phyloP scores from a whole-genome alignment of 2,113 vertebrate genomes.

The Apteryx mantelli region DNA sequence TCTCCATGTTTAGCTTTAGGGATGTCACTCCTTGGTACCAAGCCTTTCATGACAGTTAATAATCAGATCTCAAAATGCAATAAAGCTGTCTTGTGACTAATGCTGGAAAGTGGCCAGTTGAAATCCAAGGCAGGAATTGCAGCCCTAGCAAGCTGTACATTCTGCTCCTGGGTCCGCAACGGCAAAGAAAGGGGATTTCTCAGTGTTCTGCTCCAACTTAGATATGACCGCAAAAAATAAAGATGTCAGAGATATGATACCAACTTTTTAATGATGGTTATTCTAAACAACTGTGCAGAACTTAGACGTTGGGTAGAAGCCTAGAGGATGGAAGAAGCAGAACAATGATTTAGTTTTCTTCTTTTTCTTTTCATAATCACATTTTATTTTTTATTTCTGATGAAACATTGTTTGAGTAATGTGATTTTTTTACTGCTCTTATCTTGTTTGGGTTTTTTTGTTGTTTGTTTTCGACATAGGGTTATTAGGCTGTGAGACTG shows the following conservation, averaged over 20 bases:
- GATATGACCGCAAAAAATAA: background rate
- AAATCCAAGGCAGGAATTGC: background rate
- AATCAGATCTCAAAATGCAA: background rate
- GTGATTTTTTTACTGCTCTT: background rate
- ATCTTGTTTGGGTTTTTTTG: background rate
- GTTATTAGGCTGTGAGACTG: background rate
- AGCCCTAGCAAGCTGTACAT: background rate
- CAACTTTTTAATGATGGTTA: background rate
- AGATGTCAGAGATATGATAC: background rate
- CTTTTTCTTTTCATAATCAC: background rate
- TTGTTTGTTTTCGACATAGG: background rate
- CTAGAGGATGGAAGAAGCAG: background rate
- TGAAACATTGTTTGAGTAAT: background rate
- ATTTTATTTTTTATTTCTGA: background rate
- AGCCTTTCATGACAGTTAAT: background rate
- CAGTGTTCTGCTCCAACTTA: background rate
- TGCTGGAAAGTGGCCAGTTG: background rate
- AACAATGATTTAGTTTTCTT: background rate
- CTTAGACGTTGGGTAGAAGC: background rate
- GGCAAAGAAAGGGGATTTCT: background rate
- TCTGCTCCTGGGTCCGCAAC: background rate
- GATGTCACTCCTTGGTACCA: background rate
- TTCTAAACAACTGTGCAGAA: background rate
- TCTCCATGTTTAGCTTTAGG: background rate
- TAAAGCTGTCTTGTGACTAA: slow-evolving; percentile 8